A percentile compares a stretch with the other conserved stretches of the same genome.
Evolutionary conservation across 2,113 vertebrate species (phyloP).

Genomic region (Mirza zaza): DNA sequence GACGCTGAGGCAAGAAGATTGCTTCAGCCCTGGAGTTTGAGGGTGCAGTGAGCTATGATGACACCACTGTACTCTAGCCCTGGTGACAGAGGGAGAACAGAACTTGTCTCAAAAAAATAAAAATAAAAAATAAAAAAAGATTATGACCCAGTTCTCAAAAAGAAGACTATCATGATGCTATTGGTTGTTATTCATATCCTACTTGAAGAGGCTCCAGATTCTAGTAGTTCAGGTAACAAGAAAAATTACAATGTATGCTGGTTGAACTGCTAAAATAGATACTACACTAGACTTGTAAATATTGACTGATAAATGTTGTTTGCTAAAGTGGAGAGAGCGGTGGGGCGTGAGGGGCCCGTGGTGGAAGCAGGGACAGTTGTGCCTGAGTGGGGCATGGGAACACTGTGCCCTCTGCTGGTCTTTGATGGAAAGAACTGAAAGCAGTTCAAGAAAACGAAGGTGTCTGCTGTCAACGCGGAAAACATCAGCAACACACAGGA

Average conservation of each 20-base stretch:
- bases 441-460: background rate
- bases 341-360: background rate
- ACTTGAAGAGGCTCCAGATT: background rate
- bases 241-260: background rate
- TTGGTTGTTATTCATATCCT: background rate
- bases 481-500: background rate
- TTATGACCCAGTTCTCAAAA: background rate
- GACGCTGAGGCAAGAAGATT: too few species aligned
- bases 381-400: background rate
- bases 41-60: too few species aligned
- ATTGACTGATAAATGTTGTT: background rate
- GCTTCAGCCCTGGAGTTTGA: too few species aligned
- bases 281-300: background rate
- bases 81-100: too few species aligned
- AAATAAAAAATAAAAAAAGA: background rate
- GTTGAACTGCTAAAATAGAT: background rate
- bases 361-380: background rate
- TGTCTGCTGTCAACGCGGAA: background rate
- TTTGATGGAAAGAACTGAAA: constrained; percentile 20
- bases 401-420: background rate
- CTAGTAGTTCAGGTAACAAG: background rate
- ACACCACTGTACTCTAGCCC: too few species aligned
- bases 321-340: background rate
- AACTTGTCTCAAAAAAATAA: too few species aligned
- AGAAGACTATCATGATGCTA: background rate